Percentiles rank a stretch among this genome's conserved stretches.
These are phyloP conservation scores for Acrocephalus kingi DNA, from an alignment of 2,113 vertebrate species.

Conservation along the genomic window DNA sequence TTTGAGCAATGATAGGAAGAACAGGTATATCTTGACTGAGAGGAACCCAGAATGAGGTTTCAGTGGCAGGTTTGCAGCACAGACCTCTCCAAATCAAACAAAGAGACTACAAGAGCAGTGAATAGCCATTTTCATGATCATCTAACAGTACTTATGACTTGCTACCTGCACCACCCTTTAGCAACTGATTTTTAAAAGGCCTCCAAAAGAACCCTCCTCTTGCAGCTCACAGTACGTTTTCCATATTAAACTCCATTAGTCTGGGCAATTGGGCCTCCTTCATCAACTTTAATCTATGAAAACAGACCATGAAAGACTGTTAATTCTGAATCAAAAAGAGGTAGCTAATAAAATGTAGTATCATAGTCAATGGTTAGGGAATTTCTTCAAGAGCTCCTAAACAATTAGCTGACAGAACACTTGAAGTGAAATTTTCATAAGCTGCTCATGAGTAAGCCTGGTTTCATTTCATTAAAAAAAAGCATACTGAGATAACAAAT, in stretches of 20 bases:
- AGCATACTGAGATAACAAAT: neutral
- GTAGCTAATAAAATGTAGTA: neutral
- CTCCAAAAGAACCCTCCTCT: neutral
- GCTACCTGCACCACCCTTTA: neutral
- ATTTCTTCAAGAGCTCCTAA: slow-evolving; percentile 15
- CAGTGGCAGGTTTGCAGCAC: neutral
- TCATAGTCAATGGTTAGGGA: neutral
- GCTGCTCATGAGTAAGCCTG: neutral
- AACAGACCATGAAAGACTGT: neutral
- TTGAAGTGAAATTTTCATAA: neutral
- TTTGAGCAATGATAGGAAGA: neutral
- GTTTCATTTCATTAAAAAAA: neutral
- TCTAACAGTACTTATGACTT: neutral
- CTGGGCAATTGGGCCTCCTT: neutral
- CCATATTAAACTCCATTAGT: neutral
- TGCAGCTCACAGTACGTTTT: neutral
- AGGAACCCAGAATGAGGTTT: neutral
- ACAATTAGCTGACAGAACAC: neutral
- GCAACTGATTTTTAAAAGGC: neutral
- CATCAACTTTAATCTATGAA: neutral
- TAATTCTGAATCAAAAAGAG: neutral
- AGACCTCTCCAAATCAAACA: neutral
- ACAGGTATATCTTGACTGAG: neutral
- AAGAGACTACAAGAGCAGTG: neutral
- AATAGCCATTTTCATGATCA: neutral